Base-by-base conservation (phyloP, 2,797 vertebrate genomes). In the Cossypha polioptera region DNA sequence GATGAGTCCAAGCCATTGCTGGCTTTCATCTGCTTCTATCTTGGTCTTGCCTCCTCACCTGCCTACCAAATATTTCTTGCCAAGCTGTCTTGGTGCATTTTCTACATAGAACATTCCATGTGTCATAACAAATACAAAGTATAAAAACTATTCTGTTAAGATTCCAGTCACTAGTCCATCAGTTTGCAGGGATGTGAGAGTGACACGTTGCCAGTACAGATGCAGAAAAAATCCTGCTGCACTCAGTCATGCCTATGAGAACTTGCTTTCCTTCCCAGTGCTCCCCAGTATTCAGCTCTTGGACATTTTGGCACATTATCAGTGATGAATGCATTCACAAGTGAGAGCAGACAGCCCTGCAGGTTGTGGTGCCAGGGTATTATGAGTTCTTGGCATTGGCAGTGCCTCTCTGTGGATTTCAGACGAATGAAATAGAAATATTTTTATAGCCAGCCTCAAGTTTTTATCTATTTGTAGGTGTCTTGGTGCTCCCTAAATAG, bases 311-410 rank as follows among this genome's bases (percentile, higher is more conserved):
- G 76, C 62, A 26, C 40, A 0, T 50, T 57, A 57, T 65, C 36
- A n/a, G 69, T 67, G 88, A 92, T 68, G 57, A 91, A 94, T 90
- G 28, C 48, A 47, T 86, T 90, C 88, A 62, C 22, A 51, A 88
- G 62, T 31, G 92, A 86, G 68, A 88, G 66, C 83, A 86, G 66
- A 76, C 90, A 95, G 79, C 66, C 38, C 66, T 83, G 66, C 90
- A 77, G 61, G 66, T 81, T 80, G 14, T 19, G 57, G 25, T 94
- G 79, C 61, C 88, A 88, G 73, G 40, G 48, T 78, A 48, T 86
- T 74, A 66, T 66, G 80, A 55, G 85, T 65, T 92, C 79, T 66
- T 95, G 94, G 87, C 92, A 88, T 22, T 1, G 1, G 50, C 66
- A 78, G 33, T 78, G 66, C 38, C 71, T 89, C 62, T 86, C 72